These are phyloP conservation scores for Tillus elongatus DNA, from an alignment of 2,888 invertebrate genomes.

Conservation along the genomic window DNA sequence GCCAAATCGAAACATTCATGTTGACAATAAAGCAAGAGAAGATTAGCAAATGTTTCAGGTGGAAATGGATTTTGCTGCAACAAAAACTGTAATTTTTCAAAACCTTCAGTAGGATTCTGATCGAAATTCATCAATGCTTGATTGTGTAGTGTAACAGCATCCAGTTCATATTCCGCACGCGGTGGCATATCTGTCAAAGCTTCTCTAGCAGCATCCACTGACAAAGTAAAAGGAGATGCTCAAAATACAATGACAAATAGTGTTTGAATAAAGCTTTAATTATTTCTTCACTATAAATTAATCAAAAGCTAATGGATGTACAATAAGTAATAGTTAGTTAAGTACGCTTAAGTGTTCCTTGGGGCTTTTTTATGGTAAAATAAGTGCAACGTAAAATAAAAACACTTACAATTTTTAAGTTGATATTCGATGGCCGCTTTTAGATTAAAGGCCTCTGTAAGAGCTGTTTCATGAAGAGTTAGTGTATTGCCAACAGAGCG, in stretches of 20 bases:
- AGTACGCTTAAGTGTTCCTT: too few species aligned
- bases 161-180: constrained; percentile 91
- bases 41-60: constrained; percentile 93
- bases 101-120: constrained; percentile 80
- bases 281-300: too few species aligned
- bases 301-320: constrained; percentile 3
- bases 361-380: too few species aligned
- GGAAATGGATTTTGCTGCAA: constrained; percentile 95
- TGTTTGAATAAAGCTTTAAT: neutral
- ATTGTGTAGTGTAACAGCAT: constrained; percentile 95
- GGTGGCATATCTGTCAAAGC: constrained; percentile 86
- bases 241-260: constrained; percentile 5
- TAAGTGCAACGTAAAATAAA: neutral
- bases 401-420: constrained; percentile 61
- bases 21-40: constrained; percentile 89
- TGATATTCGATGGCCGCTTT: constrained; percentile 98
- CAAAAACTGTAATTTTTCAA: constrained; percentile 88
- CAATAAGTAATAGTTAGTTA: too few species aligned
- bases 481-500: constrained; percentile 94
- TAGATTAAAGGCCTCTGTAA: constrained; percentile 96
- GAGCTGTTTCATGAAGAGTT: constrained; percentile 87
- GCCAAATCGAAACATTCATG: constrained; percentile 96
- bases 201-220: constrained; percentile 75
- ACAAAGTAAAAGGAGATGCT: constrained; percentile 21
- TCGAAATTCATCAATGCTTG: constrained; percentile 84